Base-by-base conservation (phyloP, 2,113 vertebrate species). In the Gopherus flavomarginatus region DNA sequence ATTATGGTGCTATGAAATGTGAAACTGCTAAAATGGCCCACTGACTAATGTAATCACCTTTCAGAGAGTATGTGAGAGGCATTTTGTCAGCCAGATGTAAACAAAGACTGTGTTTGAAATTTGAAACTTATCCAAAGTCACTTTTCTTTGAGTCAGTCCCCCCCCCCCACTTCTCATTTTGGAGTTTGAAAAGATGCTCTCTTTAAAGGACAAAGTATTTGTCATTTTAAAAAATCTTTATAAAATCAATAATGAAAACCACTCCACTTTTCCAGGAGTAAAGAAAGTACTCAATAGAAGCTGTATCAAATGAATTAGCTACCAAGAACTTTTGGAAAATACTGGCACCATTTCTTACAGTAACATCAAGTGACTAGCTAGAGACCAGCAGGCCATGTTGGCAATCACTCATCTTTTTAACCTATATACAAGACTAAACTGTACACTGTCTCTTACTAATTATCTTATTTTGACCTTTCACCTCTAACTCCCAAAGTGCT, bases 21-120 rank as follows among this genome's bases (percentile, higher is more conserved):
- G 91, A 95, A 96, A 96, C 96, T 94, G 91, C 91, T 97, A 91
- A 96, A 97, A 96, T 97, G 97, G 94, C 94, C 93, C 95, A 77
- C 94, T 97, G 96, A 95, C 96, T 96, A 97, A 97, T 94, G 93
- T 97, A 97, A 97, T 97, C 97, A 96, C 95, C 94, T 97, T 95
- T 93, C 97, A 93, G 94, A 93, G 85, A 96, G 87, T 96, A 95
- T 94, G 85, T 94, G 97, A 97, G 95, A 96, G 96, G 91, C 95
- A 62, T 97, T 97, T 97, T 98, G 96, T 97, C 96, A 97, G 96
- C 88, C 90, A 92, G 92, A 96, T 94, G 88, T 98, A 98, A 97
- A 97, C 97, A 97, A 95, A 95, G 85, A 35, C 94, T 89, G 27
- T 86, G 86, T 97, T 94, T 97, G 97, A 97, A 97, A 98, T 97